Evolutionary conservation across 2,113 vertebrate genomes (phyloP).

Genomic region (Ginglymostoma cirratum): DNA sequence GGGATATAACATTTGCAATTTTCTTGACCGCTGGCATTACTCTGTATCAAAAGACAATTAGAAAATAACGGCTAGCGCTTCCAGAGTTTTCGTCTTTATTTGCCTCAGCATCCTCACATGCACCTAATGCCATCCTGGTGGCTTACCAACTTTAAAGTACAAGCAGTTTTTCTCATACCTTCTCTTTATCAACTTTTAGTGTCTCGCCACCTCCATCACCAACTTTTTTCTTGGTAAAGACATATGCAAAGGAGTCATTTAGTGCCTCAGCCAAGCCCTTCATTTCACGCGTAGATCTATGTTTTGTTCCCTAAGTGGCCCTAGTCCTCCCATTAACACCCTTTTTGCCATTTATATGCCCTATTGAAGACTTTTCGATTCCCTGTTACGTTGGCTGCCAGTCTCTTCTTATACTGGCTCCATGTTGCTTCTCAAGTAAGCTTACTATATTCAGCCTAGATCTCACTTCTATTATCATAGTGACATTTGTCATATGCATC

Average conservation of each 20-base stretch:
- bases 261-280: not conserved
- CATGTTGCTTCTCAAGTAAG: not conserved
- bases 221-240: not conserved
- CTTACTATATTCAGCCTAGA: not conserved
- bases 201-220: not conserved
- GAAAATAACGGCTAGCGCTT: not conserved
- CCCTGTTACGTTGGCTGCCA: not conserved
- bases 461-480: not conserved
- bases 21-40: not conserved
- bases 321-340: not conserved
- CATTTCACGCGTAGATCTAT: not conserved
- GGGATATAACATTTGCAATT: not conserved
- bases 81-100: not conserved
- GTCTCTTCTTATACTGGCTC: not conserved
- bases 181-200: not conserved
- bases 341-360: not conserved
- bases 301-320: not conserved
- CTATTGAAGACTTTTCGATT: not conserved
- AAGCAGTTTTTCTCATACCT: not conserved
- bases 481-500: not conserved
- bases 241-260: not conserved
- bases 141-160: not conserved
- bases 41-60: not conserved
- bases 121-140: not conserved
- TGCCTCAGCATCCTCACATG: not conserved